phyloP scores from a whole-genome alignment of 2,113 vertebrate species.

The Ammodytes marinus region DNA sequence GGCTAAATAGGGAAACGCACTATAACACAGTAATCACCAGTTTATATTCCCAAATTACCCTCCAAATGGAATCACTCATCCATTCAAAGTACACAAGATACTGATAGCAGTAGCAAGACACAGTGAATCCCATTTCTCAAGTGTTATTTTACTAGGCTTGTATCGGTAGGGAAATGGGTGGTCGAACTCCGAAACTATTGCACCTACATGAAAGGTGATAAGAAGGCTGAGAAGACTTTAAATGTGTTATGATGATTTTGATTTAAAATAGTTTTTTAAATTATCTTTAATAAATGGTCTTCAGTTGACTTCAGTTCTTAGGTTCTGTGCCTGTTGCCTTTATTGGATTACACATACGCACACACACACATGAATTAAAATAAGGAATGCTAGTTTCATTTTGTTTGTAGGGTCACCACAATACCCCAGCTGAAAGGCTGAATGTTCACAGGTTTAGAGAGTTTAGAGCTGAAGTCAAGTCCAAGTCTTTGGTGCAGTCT shows the following conservation, averaged over 20 bases:
- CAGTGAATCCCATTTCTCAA: not conserved
- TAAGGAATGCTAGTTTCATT: conserved; percentile 74
- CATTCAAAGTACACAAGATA: conserved; percentile 11
- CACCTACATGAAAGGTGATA: not conserved
- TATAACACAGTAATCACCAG: conserved; percentile 21
- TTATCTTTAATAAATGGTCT: not conserved
- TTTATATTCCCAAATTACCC: conserved; percentile 36
- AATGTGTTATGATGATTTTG: not conserved
- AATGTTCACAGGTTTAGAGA: conserved; percentile 21
- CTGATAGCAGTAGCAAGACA: not conserved
- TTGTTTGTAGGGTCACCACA: conserved; percentile 61
- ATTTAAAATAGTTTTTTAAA: not conserved
- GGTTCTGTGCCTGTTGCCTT: conserved; percentile 37
- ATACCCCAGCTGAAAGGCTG: conserved; percentile 58
- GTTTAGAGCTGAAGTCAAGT: conserved; percentile 8
- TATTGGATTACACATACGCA: conserved; percentile 56
- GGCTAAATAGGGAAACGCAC: conserved; percentile 22
- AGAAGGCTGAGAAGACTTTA: not conserved
- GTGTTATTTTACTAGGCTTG: not conserved
- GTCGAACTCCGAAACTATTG: not conserved
- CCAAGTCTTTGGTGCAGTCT: not conserved
- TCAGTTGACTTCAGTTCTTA: conserved; percentile 12
- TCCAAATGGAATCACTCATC: not conserved
- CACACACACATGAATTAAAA: conserved; percentile 57
- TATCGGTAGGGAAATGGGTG: too few species aligned